Conservation (phyloP, 2,888 invertebrate species). For the Chorisops tibialis region DNA sequence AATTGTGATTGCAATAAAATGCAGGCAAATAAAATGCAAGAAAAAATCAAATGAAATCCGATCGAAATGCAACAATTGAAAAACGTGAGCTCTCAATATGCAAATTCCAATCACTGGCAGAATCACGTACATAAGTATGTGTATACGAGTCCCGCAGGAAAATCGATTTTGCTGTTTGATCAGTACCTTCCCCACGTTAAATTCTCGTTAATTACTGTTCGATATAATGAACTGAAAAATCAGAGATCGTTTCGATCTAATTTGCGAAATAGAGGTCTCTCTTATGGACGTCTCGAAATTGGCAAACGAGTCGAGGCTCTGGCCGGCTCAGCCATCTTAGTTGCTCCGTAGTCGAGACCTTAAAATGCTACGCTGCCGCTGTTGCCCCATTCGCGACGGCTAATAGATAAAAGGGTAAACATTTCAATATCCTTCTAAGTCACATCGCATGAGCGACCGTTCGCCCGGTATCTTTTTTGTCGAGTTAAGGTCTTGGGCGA, state of each 20-base stretch:
- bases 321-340: not conserved
- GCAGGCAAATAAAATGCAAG: slow-evolving; percentile 17
- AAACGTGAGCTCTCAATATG: slow-evolving; percentile 27
- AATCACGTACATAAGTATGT: too few species aligned
- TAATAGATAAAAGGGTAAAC: slow-evolving; percentile 13
- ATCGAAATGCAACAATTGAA: slow-evolving; percentile 26
- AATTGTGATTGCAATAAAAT: slow-evolving; percentile 20
- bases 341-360: too few species aligned
- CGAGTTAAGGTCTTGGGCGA: not conserved
- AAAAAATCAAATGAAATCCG: slow-evolving; percentile 12
- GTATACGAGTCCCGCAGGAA: slow-evolving; percentile 10
- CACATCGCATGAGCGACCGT: not conserved
- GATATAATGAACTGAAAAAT: slow-evolving; percentile 25
- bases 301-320: slow-evolving; percentile 8
- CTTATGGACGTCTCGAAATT: slow-evolving; percentile 17
- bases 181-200: slow-evolving; percentile 13
- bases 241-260: slow-evolving; percentile 18
- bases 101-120: slow-evolving; percentile 7
- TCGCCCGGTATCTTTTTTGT: not conserved
- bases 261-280: slow-evolving; percentile 14
- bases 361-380: slow-evolving; percentile 8
- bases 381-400: slow-evolving; percentile 3
- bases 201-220: slow-evolving; percentile 27
- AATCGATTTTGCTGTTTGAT: slow-evolving; percentile 20
- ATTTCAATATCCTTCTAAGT: slow-evolving; percentile 11